These are phyloP conservation scores for Poecilia wingei DNA, from an alignment of 2,797 vertebrate genomes.

Conservation along the genomic window DNA sequence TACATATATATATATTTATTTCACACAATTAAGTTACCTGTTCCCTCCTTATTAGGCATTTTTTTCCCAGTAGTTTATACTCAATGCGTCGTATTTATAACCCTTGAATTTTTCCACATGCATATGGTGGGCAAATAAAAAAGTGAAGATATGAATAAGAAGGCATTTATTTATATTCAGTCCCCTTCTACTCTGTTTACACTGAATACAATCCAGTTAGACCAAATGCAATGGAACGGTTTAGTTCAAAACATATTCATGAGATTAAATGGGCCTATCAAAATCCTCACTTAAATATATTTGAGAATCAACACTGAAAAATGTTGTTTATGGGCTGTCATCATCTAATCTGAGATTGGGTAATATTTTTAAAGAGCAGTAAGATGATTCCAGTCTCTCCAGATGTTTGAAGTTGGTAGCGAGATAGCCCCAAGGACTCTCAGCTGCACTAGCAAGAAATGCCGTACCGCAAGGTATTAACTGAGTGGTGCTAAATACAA, in stretches of 20 bases:
- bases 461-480: neutral
- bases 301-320: neutral
- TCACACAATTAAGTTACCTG: constrained; percentile 38
- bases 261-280: neutral
- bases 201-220: neutral
- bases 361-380: neutral
- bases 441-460: neutral
- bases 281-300: neutral
- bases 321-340: neutral
- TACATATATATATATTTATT: no score
- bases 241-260: neutral
- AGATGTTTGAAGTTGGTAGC: neutral
- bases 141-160: neutral
- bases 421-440: neutral
- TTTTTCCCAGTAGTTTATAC: neutral
- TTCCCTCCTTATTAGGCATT: constrained; percentile 26
- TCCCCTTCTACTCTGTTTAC: neutral
- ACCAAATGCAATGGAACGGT: neutral
- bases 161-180: neutral
- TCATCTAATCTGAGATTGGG: neutral
- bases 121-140: neutral
- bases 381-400: neutral
- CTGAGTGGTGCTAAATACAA: neutral
- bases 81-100: neutral
- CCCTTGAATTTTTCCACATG: neutral